Evolutionary conservation across 2,888 invertebrate species (phyloP), one percentile per base, ranked within the genome.

Genomic region (Diadromus collaris): DNA sequence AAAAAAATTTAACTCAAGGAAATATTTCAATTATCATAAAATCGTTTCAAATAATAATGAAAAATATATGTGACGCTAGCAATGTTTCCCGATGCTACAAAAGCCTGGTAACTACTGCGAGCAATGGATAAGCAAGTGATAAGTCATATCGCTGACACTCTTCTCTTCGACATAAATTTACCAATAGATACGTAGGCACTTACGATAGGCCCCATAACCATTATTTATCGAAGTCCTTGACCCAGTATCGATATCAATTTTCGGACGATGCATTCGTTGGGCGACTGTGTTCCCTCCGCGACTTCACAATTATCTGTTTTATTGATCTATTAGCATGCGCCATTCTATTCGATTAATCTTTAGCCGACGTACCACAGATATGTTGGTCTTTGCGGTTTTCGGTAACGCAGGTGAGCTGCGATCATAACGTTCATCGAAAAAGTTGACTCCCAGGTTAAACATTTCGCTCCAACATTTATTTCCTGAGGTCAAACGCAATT

Each of bases 241-340:
- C 71, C 71, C 51, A 71, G 71, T 71, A 63, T 71, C 71, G 63
- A 71, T 51, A 71, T 71, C 61, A 19, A 71, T 71, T 71, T 71
- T 61, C 38, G 63, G 38, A 51, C 38, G 4, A 32, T 29, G 38
- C 21, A 13, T 41, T 56, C 68, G 41, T 24, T 41, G 68, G 19
- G 24, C 38, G 41, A 7, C 38, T 34, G 38, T 54, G 10, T 27
- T 54, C 34, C 21, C 34, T 61, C 48, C 61, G 27, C 24, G 51
- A 16, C 24, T 71, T 27, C 13, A 63, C 7, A 51, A n/a, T 27
- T 16, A 29, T 56, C 7, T 46, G 1, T 63, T 9, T 64, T 64
- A 46, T 29, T 46, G 7, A 13, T 38, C 24, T 54, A 27, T 27
- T 54, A n/a, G n/a, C n/a, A 19, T 41, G 4, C 54, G 24, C 32